Evolutionary conservation across 1,140 invertebrate genomes (phyloP).

Genomic region (Drosophila rhopaloa): DNA sequence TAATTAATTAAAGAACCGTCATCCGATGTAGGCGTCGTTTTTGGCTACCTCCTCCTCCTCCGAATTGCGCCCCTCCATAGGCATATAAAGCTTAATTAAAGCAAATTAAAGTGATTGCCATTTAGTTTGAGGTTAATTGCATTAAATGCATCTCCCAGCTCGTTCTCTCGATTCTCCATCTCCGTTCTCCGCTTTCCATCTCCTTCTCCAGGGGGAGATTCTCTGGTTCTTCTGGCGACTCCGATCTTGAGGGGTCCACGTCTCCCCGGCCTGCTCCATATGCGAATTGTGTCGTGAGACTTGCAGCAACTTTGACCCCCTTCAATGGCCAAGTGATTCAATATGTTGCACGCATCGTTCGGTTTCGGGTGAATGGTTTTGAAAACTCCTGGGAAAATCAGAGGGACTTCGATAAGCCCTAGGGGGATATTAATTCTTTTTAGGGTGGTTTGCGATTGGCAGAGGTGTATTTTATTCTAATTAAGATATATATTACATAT

Average conservation of each 20-base stretch:
- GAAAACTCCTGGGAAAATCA: constrained; percentile 8
- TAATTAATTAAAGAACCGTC: constrained; percentile 72
- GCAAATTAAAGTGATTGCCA: constrained; percentile 83
- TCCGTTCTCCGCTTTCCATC: constrained; percentile 6
- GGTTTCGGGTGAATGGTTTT: background rate
- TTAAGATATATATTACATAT: too few relatives aligned
- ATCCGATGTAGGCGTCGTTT: constrained; percentile 63
- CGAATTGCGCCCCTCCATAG: constrained; percentile 36
- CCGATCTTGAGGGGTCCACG: constrained; percentile 20
- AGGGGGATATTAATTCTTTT: background rate
- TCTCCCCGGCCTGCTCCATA: constrained; percentile 36
- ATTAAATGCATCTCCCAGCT: constrained; percentile 68
- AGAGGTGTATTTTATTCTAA: too few relatives aligned
- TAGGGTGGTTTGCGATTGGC: too few relatives aligned
- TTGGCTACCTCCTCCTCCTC: constrained; percentile 31
- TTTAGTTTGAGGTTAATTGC: constrained; percentile 84
- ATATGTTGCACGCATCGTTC: constrained; percentile 29
- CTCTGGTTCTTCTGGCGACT: constrained; percentile 1
- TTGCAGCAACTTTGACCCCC: constrained; percentile 62
- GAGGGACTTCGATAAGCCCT: background rate
- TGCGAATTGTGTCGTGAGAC: constrained; percentile 71
- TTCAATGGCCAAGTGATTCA: constrained; percentile 63
- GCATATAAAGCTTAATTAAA: constrained; percentile 83
- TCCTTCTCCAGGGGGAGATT: constrained; percentile 9
- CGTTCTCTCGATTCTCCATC: constrained; percentile 4